Conservation (phyloP, 2,888 invertebrate species). For the Ferrisia virgata region DNA sequence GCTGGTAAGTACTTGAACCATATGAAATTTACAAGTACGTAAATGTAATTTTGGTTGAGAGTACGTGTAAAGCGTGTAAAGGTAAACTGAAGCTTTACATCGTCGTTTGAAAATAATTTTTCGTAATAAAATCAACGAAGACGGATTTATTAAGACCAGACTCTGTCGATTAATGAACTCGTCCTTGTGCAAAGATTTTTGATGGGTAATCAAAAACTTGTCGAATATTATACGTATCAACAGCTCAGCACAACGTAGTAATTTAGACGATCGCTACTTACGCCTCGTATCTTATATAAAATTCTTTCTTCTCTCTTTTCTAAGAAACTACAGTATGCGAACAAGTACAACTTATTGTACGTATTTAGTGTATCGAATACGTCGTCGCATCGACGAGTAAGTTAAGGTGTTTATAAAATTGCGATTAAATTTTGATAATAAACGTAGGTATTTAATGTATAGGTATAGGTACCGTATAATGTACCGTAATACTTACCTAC, state of each 20-base stretch:
- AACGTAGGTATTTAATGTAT: background rate
- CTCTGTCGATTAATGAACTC: slow-evolving; percentile 13
- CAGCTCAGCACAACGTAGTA: too few species aligned
- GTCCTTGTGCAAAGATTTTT: background rate
- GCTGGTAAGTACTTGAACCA: too few species aligned
- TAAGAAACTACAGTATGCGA: background rate
- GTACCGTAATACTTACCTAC: too few species aligned
- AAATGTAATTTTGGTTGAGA: too few species aligned
- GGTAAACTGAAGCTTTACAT: background rate
- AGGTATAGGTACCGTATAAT: background rate
- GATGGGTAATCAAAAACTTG: background rate
- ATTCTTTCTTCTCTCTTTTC: background rate
- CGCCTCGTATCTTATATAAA: background rate
- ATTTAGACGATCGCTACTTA: background rate
- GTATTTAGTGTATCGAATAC: background rate
- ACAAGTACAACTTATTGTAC: background rate
- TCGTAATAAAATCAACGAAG: background rate
- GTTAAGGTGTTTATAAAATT: background rate
- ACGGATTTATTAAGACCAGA: background rate
- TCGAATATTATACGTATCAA: background rate
- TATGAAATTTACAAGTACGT: too few species aligned
- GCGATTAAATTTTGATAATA: slow-evolving; percentile 16
- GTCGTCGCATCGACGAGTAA: background rate
- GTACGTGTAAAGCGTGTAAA: too few species aligned
- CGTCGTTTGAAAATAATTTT: background rate